Percentiles rank a stretch among this genome's conserved stretches.
phyloP scores from a whole-genome alignment of 2,797 vertebrate species.

The Enteromius argenteus region DNA sequence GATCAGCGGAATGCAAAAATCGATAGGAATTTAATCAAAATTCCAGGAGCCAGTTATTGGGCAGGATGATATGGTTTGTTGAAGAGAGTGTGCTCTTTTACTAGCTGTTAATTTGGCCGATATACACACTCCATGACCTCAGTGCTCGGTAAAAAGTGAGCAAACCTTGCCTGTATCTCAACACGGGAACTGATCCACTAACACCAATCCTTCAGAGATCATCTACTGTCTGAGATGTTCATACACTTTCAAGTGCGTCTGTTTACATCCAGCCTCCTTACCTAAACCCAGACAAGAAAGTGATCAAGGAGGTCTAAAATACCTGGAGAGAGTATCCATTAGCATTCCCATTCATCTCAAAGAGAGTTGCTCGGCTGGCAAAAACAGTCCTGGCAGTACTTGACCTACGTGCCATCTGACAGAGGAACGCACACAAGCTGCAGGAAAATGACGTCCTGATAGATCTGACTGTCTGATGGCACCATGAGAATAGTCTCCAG shows the following conservation, averaged over 20 bases:
- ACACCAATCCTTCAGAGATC: slow-evolving; percentile 12
- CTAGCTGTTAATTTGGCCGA: background rate
- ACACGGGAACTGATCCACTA: background rate
- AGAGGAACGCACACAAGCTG: slow-evolving; percentile 1
- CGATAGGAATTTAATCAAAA: slow-evolving; percentile 44
- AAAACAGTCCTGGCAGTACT: background rate
- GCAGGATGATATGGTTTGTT: slow-evolving; percentile 9
- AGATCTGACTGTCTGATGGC: slow-evolving; percentile 3
- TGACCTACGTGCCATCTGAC: slow-evolving; percentile 4
- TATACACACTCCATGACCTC: background rate
- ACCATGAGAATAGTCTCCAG: slow-evolving; percentile 1
- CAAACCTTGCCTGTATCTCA: slow-evolving; percentile 7
- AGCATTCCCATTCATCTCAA: background rate
- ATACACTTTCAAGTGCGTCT: background rate
- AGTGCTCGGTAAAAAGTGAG: background rate
- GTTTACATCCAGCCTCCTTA: background rate
- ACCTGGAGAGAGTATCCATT: background rate
- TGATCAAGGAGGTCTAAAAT: background rate
- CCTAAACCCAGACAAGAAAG: background rate
- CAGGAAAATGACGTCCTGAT: background rate
- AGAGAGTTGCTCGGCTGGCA: background rate
- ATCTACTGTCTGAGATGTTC: background rate
- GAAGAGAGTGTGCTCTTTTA: background rate
- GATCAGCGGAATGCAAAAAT: slow-evolving; percentile 17
- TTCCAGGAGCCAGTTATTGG: slow-evolving; percentile 35